phyloP scores from a whole-genome alignment of 2,797 vertebrate species.

The Knipowitschia caucasica region DNA sequence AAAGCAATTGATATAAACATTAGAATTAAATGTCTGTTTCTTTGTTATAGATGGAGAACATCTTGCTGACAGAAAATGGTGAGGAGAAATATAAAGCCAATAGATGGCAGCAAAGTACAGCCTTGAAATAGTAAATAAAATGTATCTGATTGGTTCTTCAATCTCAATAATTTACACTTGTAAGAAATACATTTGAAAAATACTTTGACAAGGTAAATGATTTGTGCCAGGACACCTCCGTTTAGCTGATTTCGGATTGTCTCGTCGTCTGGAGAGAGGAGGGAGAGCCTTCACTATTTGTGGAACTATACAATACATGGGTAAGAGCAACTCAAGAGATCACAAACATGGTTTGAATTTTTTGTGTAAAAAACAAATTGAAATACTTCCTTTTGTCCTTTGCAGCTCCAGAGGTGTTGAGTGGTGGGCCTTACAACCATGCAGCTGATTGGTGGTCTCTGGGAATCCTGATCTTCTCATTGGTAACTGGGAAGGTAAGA shows the following conservation, averaged over 20 bases:
- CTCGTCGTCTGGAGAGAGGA: slow-evolving; percentile 83
- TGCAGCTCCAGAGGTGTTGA: slow-evolving; percentile 91
- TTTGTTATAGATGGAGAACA: slow-evolving; percentile 90
- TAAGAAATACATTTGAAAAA: no score
- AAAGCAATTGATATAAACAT: no score
- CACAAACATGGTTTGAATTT: not conserved
- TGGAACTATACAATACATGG: slow-evolving; percentile 98
- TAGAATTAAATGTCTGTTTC: slow-evolving; percentile 17
- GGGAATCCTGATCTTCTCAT: slow-evolving; percentile 87
- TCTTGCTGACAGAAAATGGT: slow-evolving; percentile 91
- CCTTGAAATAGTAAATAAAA: slow-evolving; percentile 2
- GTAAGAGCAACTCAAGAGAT: slow-evolving; percentile 66
- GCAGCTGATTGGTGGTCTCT: slow-evolving; percentile 95
- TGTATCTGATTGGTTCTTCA: slow-evolving; percentile 1
- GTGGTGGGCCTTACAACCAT: slow-evolving; percentile 91
- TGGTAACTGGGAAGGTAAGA: slow-evolving; percentile 89
- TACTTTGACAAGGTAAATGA: slow-evolving; percentile 17
- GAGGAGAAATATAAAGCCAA: slow-evolving; percentile 42
- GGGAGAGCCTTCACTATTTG: slow-evolving; percentile 90
- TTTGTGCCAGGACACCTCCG: slow-evolving; percentile 86
- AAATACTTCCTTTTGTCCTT: slow-evolving; percentile 25
- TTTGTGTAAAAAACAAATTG: not conserved
- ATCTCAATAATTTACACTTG: no score
- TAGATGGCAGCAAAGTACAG: slow-evolving; percentile 53
- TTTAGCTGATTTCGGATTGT: slow-evolving; percentile 92